phyloP scores from a whole-genome alignment of 2,797 vertebrate genomes.

The Macroramphosus scolopax region DNA sequence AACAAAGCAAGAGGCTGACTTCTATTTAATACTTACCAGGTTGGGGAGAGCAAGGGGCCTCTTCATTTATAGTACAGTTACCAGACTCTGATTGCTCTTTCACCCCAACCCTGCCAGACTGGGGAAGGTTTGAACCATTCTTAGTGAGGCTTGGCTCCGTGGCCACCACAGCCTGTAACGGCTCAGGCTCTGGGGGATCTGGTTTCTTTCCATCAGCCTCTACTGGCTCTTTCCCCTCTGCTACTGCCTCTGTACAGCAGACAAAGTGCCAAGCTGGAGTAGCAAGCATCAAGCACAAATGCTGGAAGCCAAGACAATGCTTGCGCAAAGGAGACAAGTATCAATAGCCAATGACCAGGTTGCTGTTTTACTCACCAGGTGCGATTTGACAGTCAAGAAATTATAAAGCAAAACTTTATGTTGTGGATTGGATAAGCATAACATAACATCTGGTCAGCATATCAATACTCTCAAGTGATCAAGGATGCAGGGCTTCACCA shows the following conservation, averaged over 20 bases:
- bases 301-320: slow-evolving; percentile 54
- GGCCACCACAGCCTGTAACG: slow-evolving; percentile 58
- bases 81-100: slow-evolving; percentile 58
- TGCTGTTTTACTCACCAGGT: slow-evolving; percentile 5
- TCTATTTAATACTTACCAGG: slow-evolving; percentile 73
- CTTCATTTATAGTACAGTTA: slow-evolving; percentile 65
- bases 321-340: slow-evolving; percentile 42
- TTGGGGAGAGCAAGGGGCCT: slow-evolving; percentile 58
- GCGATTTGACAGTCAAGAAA: background rate
- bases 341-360: slow-evolving; percentile 65
- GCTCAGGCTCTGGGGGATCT: slow-evolving; percentile 63
- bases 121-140: slow-evolving; percentile 54
- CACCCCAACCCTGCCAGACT: slow-evolving; percentile 54
- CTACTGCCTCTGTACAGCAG: slow-evolving; percentile 79
- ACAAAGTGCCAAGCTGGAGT: slow-evolving; percentile 79
- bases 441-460: slow-evolving; percentile 62
- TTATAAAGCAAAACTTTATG: background rate
- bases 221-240: slow-evolving; percentile 66
- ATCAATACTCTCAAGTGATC: slow-evolving; percentile 57
- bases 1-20: slow-evolving; percentile 54
- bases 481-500: slow-evolving; percentile 46
- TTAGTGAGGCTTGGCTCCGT: slow-evolving; percentile 46
- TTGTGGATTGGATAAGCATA: background rate
- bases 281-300: slow-evolving; percentile 70
- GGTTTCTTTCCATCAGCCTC: slow-evolving; percentile 71